Evolutionary conservation across 1,140 invertebrate genomes (phyloP).

Genomic region (Zaprionus africanus): DNA sequence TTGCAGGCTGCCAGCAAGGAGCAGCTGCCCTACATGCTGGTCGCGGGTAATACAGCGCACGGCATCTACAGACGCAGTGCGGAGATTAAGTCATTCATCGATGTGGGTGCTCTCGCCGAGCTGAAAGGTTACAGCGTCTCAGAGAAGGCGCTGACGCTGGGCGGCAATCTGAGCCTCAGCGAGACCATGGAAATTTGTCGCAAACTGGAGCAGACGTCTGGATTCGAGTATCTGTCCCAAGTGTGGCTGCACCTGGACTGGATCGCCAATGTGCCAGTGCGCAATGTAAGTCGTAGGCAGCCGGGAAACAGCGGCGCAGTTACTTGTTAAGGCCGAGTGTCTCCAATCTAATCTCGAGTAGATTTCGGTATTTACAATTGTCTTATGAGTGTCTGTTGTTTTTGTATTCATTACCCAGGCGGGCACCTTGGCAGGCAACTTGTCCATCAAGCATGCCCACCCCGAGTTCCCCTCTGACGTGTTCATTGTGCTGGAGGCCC

Average conservation of each 20-base stretch:
- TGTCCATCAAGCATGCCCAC: conserved; percentile 90
- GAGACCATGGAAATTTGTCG: conserved; percentile 88
- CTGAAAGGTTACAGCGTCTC: conserved; percentile 85
- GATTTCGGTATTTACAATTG: not conserved
- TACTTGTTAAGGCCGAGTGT: conserved; percentile 21
- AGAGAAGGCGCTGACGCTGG: conserved; percentile 85
- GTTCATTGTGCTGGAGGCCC: conserved; percentile 89
- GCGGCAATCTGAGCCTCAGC: conserved; percentile 88
- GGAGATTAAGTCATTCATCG: conserved; percentile 88
- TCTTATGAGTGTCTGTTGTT: conserved; percentile 22
- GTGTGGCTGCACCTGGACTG: conserved; percentile 87
- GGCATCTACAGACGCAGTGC: conserved; percentile 87
- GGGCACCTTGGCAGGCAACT: conserved; percentile 91
- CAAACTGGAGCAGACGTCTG: conserved; percentile 84
- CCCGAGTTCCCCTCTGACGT: conserved; percentile 91
- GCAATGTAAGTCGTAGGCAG: conserved; percentile 86
- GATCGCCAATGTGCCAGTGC: conserved; percentile 89
- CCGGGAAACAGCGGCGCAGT: not conserved
- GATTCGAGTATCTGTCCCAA: conserved; percentile 85
- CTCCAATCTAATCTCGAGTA: conserved; percentile 33
- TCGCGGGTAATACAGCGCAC: conserved; percentile 86
- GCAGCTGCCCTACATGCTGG: conserved; percentile 85
- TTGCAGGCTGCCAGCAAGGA: conserved; percentile 85
- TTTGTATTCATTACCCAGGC: conserved; percentile 73
- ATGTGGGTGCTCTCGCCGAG: conserved; percentile 89